Evolutionary conservation across 2,113 vertebrate species (phyloP), one percentile per base, ranked within the genome.

Genomic region (Elgaria multicarinata): DNA sequence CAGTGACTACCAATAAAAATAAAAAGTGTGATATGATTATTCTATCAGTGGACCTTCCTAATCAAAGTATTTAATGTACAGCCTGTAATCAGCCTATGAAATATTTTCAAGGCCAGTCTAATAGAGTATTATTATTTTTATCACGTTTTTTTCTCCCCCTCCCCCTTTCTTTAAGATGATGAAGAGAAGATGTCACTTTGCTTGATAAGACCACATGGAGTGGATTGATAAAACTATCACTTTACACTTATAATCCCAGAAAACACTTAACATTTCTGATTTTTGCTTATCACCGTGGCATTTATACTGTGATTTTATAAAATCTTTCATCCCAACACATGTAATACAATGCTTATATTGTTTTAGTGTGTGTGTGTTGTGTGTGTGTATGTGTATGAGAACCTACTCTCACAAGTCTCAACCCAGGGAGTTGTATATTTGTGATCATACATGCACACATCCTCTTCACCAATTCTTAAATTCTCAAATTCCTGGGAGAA

Each of bases 251-350:
- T 2, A 64, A 77, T 89, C 74, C 66, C 26, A 78, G 44, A 66
- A 22, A 22, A 83, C 31, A 44, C 42, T 26, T n/a, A 16, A 26
- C 87, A 2, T 62, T 10, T 69, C 18, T 42, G 5, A 16, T 85
- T 92, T 86, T 46, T 85, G 42, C 39, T 92, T 69, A 46, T 67
- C 42, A 53, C 13, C 55, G 1, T n/a, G 14, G 4, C 80, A 10
- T 88, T 92, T 91, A 87, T 85, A 75, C 78, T 26, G 42, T 46
- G 78, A 79, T 88, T 69, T 28, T 72, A 69, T 93, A 92, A 69
- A 76, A 64, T 87, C 90, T 95, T 90, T 74, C 39, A n/a, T 50
- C 18, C 20, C 83, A 55, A 53, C 77, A 44, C 42, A 22, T 2
- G 2, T 66, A 89, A 46, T 36, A 31, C 46, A 89, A 33, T 72